Percentiles rank a stretch among this genome's conserved stretches.
phyloP scores from a whole-genome alignment of 2,797 vertebrate species.

The Choloepus didactylus region DNA sequence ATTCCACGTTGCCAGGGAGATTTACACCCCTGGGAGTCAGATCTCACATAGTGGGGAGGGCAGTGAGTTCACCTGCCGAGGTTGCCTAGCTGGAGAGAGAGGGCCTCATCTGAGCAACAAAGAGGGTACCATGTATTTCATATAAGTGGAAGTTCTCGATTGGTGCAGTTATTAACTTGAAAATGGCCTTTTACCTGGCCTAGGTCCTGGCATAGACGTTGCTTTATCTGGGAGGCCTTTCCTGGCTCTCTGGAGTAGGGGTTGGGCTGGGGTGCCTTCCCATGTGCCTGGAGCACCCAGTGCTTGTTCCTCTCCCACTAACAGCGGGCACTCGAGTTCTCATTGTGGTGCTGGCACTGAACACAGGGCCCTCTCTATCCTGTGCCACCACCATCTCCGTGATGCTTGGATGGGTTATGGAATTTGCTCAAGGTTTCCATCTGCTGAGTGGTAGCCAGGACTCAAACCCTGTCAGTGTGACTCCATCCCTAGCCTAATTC shows the following conservation, averaged over 20 bases:
- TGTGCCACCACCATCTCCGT: background rate
- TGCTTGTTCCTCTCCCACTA: background rate
- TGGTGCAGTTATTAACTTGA: background rate
- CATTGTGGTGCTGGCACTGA: background rate
- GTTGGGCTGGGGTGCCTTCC: background rate
- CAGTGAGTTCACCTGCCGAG: no score
- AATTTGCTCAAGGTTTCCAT: background rate
- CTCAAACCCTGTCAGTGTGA: background rate
- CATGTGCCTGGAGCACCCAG: accelerated
- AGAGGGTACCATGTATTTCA: background rate
- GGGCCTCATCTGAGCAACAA: no score
- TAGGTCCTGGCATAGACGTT: background rate
- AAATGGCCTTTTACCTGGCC: background rate
- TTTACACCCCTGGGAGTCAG: no score
- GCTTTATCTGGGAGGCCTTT: background rate
- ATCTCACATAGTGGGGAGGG: no score
- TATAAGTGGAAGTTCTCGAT: background rate
- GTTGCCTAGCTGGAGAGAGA: no score
- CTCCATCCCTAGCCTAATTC: background rate
- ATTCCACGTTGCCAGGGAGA: no score
- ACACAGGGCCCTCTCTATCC: background rate
- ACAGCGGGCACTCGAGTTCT: background rate
- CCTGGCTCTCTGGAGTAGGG: background rate
- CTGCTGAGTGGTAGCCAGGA: background rate
- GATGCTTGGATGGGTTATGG: background rate